Base-by-base conservation (phyloP, 2,888 invertebrate species). In the Phortica magna region DNA sequence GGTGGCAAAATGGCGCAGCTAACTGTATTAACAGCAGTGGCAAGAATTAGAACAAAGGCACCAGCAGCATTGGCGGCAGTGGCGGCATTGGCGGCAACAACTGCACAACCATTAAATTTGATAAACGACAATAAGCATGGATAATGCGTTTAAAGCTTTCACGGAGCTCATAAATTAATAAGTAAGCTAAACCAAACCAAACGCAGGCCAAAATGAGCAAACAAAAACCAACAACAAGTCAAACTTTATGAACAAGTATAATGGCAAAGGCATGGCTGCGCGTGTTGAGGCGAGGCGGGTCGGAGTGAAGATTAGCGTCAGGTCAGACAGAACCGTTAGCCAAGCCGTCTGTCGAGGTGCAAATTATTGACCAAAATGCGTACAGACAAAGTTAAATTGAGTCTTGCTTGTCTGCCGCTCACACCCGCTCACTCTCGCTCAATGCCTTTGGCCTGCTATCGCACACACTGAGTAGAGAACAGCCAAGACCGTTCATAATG, bases 51-150 rank as follows among this genome's bases (percentile, higher is more conserved):
- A 7, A 59, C 68, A 42, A 19, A n/a, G 43, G 43, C 68, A 43
- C 19, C 9, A 14, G 42, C n/a, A n/a, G n/a, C n/a, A n/a, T n/a
- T n/a, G n/a, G n/a, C n/a, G n/a, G n/a, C n/a, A n/a, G n/a, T n/a
- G n/a, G n/a, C n/a, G n/a, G n/a, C n/a, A n/a, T n/a, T n/a, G n/a
- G n/a, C n/a, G n/a, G n/a, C 43, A 43, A 42, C 68, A 59, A 59
- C 59, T 14, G n/a, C 59, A 59, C 10, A 12, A 59, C 84, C 84
- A 84, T 84, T 84, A 87, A 83, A 79, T 87, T 82, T 84, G 87
- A 87, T 84, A 84, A 85, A 87, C 85, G 85, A 82, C 85, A 87
- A 87, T 82, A 85, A 84, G 87, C 84, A 81, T 22, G 82, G 82
- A 84, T 87, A 84, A 84, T 87, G 80, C 82, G 64, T 78, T 67